Evolutionary conservation across 2,113 vertebrate species (phyloP).

Genomic region (Toxostoma redivivum): DNA sequence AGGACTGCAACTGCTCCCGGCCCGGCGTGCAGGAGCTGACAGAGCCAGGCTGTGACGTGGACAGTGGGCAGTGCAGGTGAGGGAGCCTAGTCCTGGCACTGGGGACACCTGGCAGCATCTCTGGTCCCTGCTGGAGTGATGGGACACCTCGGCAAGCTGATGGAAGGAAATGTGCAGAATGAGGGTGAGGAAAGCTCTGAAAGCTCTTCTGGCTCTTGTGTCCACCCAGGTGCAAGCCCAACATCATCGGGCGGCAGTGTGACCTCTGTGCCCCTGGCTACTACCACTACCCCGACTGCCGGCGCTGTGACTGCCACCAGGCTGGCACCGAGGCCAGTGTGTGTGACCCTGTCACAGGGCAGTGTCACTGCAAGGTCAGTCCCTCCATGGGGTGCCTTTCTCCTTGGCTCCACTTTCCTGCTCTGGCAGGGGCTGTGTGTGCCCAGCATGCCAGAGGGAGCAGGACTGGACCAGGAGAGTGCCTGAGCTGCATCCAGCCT

Average conservation of each 20-base stretch:
- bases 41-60: slow-evolving; percentile 78
- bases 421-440: no score
- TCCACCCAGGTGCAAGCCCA: slow-evolving; percentile 84
- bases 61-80: slow-evolving; percentile 93
- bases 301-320: slow-evolving; percentile 83
- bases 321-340: slow-evolving; percentile 79
- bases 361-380: slow-evolving; percentile 91
- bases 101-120: not conserved
- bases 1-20: slow-evolving; percentile 91
- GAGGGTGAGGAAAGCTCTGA: not conserved
- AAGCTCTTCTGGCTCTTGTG: not conserved
- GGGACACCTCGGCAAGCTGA: fast-evolving
- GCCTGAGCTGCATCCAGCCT: not conserved
- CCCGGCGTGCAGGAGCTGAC: slow-evolving; percentile 75
- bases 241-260: slow-evolving; percentile 87
- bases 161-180: not conserved
- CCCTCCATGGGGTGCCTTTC: fast-evolving
- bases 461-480: not conserved
- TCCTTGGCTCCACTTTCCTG: not conserved
- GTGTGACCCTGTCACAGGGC: slow-evolving; percentile 84
- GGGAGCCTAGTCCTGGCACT: not conserved
- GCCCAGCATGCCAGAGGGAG: fast-evolving
- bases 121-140: not conserved
- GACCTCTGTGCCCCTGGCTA: slow-evolving; percentile 87
- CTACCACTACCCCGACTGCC: slow-evolving; percentile 87